Evolutionary conservation across 2,888 invertebrate genomes (phyloP).

Genomic region (Eilema depressum): DNA sequence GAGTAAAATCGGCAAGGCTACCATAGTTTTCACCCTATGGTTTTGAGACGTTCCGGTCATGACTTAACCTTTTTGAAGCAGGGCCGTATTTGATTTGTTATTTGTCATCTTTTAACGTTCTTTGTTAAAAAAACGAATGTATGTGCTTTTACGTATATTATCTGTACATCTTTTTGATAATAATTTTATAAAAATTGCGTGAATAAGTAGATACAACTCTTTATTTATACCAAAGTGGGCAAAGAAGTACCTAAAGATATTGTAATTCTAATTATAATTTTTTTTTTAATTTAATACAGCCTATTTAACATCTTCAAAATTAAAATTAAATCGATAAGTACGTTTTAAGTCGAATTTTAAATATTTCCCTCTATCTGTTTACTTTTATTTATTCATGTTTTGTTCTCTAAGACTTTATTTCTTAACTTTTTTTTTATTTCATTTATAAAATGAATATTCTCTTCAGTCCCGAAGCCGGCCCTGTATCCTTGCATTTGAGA

Average conservation of each 20-base stretch:
- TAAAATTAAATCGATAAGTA: neutral
- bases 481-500: constrained; percentile 60
- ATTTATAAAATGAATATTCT: neutral
- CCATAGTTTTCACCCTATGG: constrained; percentile 69
- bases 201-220: neutral
- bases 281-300: too few species aligned
- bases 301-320: neutral
- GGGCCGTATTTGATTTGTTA: constrained; percentile 45
- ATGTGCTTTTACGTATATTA: neutral
- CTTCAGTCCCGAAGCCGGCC: constrained; percentile 43
- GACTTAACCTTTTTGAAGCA: constrained; percentile 61
- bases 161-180: neutral
- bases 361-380: too few species aligned
- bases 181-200: neutral
- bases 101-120: constrained; percentile 22
- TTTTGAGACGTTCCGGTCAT: constrained; percentile 69
- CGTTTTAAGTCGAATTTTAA: neutral
- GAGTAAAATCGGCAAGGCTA: constrained; percentile 61
- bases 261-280: neutral
- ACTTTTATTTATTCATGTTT: neutral
- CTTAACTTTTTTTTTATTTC: neutral
- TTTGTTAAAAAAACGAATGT: neutral
- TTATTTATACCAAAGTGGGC: neutral
- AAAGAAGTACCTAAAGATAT: too few species aligned
- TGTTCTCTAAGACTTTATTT: neutral